These are phyloP conservation scores for Heteromyza rotundicornis DNA, from an alignment of 2,888 invertebrate species.

Conservation along the genomic window DNA sequence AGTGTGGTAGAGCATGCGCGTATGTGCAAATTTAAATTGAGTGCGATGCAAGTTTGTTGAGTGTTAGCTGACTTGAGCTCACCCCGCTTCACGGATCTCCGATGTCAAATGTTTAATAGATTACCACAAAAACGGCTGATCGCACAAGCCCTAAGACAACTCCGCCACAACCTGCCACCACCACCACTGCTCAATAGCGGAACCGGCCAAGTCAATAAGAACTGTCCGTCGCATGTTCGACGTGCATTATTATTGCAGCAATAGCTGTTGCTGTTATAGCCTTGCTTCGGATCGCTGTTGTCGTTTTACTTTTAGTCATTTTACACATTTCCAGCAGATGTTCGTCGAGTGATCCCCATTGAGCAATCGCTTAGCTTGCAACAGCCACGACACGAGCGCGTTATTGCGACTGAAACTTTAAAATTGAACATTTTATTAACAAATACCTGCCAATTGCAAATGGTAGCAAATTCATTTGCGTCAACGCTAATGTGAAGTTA, in stretches of 20 bases:
- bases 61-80: constrained; percentile 18
- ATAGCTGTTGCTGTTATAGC: not conserved
- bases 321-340: not conserved
- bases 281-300: not conserved
- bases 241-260: constrained; percentile 15
- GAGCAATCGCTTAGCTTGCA: constrained; percentile 12
- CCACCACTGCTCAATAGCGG: not conserved
- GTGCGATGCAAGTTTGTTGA: not conserved
- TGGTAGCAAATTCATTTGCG: constrained; percentile 23
- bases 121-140: constrained; percentile 20
- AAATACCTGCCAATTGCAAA: constrained; percentile 23
- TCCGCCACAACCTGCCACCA: no score
- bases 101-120: constrained; percentile 39
- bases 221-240: constrained; percentile 22
- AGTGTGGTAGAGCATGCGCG: constrained; percentile 1
- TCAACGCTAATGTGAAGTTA: constrained; percentile 20
- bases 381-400: constrained; percentile 5
- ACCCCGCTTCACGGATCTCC: constrained; percentile 37
- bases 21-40: not conserved
- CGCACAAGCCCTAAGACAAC: not conserved
- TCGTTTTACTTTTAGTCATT: not conserved
- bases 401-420: constrained; percentile 19
- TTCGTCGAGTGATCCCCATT: constrained; percentile 14
- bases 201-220: constrained; percentile 13
- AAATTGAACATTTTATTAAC: constrained; percentile 23